A percentile compares a stretch with the other conserved stretches of the same genome.
Conservation (phyloP, 2,797 vertebrate species). For the Champsocephalus gunnari region DNA sequence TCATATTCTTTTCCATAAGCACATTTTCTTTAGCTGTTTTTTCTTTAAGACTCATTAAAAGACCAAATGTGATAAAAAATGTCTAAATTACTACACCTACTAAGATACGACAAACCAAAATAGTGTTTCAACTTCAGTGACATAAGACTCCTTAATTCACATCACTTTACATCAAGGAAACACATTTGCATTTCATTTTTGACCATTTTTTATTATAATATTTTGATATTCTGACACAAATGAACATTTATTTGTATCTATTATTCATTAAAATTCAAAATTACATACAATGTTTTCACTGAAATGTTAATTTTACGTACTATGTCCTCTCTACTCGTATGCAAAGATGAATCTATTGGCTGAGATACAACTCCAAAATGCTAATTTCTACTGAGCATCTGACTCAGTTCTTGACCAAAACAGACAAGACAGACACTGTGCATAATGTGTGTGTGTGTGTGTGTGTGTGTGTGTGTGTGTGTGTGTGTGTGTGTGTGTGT, state of each 20-base stretch:
- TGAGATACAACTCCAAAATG: conserved; percentile 43
- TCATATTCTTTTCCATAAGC: background rate
- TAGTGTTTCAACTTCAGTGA: conserved; percentile 3
- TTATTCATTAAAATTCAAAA: conserved; percentile 2
- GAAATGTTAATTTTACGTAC: background rate
- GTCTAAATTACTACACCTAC: background rate
- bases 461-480: background rate
- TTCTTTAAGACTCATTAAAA: conserved; percentile 16
- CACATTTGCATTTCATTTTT: background rate
- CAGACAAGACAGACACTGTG: conserved; percentile 52
- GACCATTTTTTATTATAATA: background rate
- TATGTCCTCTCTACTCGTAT: conserved; percentile 13
- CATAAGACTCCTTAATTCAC: background rate
- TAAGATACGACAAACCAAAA: conserved; percentile 14
- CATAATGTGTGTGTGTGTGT: conserved; percentile 31
- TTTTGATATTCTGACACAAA: background rate
- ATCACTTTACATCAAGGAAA: background rate
- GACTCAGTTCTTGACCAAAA: conserved; percentile 42
- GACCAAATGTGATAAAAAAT: background rate
- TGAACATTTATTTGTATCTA: background rate
- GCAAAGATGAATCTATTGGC: conserved; percentile 37
- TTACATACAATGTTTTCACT: background rate
- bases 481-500: conserved; percentile 11
- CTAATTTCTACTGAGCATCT: conserved; percentile 42
- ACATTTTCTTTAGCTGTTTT: conserved; percentile 14